Conservation (phyloP, 2,888 invertebrate species). For the Zaprionus obscuricornis region DNA sequence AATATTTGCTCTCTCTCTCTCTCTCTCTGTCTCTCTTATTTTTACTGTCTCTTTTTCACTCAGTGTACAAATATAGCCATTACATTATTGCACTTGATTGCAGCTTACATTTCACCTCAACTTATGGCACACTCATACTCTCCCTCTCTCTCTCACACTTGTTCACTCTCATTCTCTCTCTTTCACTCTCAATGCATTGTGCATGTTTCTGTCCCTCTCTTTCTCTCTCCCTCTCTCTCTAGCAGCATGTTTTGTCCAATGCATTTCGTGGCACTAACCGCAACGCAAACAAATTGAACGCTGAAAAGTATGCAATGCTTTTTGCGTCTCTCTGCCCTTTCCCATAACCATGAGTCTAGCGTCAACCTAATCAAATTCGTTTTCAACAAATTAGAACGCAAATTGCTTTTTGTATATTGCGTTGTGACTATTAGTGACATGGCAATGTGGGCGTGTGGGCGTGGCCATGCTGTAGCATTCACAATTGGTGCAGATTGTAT, state of each 20-base stretch:
- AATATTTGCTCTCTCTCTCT: background rate
- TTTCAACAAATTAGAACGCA: constrained; percentile 53
- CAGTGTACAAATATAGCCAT: constrained; percentile 52
- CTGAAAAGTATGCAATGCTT: constrained; percentile 44
- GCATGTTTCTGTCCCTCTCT: no score
- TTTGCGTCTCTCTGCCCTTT: constrained; percentile 17
- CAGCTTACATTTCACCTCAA: constrained; percentile 57
- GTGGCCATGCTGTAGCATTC: no score
- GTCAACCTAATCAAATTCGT: constrained; percentile 53
- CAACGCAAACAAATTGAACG: constrained; percentile 38
- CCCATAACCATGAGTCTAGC: background rate
- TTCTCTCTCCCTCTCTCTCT: background rate
- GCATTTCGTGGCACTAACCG: constrained; percentile 49
- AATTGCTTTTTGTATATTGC: constrained; percentile 55
- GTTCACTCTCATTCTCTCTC: background rate
- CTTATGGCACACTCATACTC: constrained; percentile 16
- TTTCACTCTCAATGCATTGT: constrained; percentile 19
- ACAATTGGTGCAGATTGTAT: no score
- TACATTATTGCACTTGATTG: constrained; percentile 74
- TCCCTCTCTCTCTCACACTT: background rate
- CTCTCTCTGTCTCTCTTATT: background rate
- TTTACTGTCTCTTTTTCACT: background rate
- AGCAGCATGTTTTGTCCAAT: constrained; percentile 14
- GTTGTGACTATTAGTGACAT: constrained; percentile 20
- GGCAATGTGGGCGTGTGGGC: no score